Evolutionary conservation across 1,140 invertebrate genomes (phyloP).

Genomic region (Aphaenogaster floridana): DNA sequence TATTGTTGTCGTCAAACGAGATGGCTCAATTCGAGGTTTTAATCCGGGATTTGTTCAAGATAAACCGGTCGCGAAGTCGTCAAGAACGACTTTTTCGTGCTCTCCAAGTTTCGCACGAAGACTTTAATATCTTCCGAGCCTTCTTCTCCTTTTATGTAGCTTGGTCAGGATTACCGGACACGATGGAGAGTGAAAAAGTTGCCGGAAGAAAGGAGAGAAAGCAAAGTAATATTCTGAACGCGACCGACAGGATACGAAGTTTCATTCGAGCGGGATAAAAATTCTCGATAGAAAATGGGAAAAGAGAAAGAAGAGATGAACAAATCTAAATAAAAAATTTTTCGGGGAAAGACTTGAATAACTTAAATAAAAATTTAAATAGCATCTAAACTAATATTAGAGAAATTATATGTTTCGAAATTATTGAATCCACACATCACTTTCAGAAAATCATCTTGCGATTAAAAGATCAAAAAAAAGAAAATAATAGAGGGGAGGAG

Average conservation of each 20-base stretch:
- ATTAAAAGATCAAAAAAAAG: conserved; percentile 24
- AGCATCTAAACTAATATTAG: neutral
- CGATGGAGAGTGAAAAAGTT: neutral
- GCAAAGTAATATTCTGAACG: conserved; percentile 68
- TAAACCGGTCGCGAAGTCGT: conserved; percentile 2
- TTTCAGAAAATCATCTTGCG: conserved; percentile 1
- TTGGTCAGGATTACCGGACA: conserved; percentile 34
- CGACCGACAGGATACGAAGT: conserved; percentile 59
- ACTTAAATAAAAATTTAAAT: conserved; percentile 2
- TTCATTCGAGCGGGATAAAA: conserved; percentile 62
- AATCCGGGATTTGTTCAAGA: conserved; percentile 12
- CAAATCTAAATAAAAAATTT: conserved; percentile 6
- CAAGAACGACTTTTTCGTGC: conserved; percentile 10
- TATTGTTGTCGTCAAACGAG: neutral
- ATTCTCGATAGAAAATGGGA: conserved; percentile 56
- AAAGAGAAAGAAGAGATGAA: conserved; percentile 5
- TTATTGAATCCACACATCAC: neutral
- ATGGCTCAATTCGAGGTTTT: conserved; percentile 36
- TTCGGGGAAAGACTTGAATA: neutral
- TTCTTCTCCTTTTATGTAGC: conserved; percentile 35
- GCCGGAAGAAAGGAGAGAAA: conserved; percentile 65
- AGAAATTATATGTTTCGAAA: neutral
- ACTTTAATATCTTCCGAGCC: conserved; percentile 39
- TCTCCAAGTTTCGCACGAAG: conserved; percentile 28
- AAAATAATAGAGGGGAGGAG: conserved; percentile 32